Conservation (phyloP, 2,888 invertebrate species). For the Yponomeuta malinellus region DNA sequence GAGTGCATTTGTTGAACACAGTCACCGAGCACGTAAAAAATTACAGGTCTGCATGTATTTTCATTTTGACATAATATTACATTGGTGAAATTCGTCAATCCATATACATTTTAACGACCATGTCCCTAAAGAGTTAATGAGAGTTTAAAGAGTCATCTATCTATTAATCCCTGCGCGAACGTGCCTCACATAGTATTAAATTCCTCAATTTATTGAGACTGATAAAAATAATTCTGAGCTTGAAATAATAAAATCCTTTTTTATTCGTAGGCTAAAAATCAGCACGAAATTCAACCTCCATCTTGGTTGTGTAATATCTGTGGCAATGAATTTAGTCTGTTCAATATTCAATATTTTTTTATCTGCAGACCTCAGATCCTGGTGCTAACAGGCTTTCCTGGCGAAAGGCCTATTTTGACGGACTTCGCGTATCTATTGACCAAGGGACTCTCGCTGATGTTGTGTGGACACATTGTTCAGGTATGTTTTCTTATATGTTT, state of each 20-base stretch:
- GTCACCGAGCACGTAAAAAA: constrained; percentile 99
- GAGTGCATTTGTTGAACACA: constrained; percentile 90
- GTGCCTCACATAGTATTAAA: too few species aligned
- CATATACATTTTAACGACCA: background rate
- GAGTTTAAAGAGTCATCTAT: too few species aligned
- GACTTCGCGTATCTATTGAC: constrained; percentile 95
- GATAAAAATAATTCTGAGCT: too few species aligned
- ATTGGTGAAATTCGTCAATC: background rate
- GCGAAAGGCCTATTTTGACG: constrained; percentile 89
- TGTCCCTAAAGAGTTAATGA: too few species aligned
- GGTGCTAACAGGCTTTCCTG: constrained; percentile 93
- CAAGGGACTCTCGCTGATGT: constrained; percentile 91
- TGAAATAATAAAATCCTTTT: too few species aligned
- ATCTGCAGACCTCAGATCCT: constrained; percentile 79
- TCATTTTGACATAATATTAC: background rate
- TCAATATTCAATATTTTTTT: too few species aligned
- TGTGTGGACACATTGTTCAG: constrained; percentile 94
- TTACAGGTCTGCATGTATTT: constrained; percentile 75
- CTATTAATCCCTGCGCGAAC: too few species aligned
- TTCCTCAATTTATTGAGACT: too few species aligned
- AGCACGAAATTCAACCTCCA: too few species aligned
- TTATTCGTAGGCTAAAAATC: too few species aligned
- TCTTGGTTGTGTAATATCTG: too few species aligned
- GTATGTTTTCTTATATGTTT: constrained; percentile 53
- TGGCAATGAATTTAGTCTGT: too few species aligned